Evolutionary conservation across 2,797 vertebrate genomes (phyloP), one percentile per base, ranked within the genome.

Genomic region (Sebastes minor): DNA sequence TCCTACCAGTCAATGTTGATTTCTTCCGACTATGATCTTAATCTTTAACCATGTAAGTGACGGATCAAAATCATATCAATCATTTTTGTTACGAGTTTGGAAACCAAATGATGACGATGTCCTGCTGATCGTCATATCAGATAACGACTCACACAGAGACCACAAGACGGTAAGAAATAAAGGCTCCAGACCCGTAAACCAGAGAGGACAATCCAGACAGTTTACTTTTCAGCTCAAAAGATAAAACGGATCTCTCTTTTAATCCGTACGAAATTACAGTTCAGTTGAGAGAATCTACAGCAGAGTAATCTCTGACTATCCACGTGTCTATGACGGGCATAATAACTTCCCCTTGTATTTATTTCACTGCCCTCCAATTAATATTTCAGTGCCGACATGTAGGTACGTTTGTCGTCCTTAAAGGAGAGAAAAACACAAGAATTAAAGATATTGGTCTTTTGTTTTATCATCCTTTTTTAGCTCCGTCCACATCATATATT

Each of bases 91-190:
- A 38, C 12, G 5, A 38, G 12, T 38, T 38, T 38, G 12, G 35
- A 38, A 0, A 38, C 35, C 35, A 38, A 16, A 42, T 16, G 38
- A 42, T 42, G 14, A 42, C 16, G 38, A 42, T 42, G 38, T 42
- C 38, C 38, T 0, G 38, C 38, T 42, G 38, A 16, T 42, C 13
- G 12, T 38, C 12, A 0, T 12, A 38, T 38, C 12, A 38, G 35
- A 38, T 0, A 13, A 38, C 12, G 35, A 38, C 38, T 32, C 79
- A 76, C 66, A 49, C 61, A 30, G 60, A 72, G 13, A 61, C 30
- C 74, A 35, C 1, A 66, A 70, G 75, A 83, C 25, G 13, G 30
- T 27, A 10, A 66, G 72, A 83, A 76, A 63, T 16, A n/a, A 74
- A 74, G 22, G 23, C 66, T 35, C 35, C 59, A 57, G 32, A 46